Conservation (phyloP, 2,797 vertebrate species). For the Acanthurus lineatus region DNA sequence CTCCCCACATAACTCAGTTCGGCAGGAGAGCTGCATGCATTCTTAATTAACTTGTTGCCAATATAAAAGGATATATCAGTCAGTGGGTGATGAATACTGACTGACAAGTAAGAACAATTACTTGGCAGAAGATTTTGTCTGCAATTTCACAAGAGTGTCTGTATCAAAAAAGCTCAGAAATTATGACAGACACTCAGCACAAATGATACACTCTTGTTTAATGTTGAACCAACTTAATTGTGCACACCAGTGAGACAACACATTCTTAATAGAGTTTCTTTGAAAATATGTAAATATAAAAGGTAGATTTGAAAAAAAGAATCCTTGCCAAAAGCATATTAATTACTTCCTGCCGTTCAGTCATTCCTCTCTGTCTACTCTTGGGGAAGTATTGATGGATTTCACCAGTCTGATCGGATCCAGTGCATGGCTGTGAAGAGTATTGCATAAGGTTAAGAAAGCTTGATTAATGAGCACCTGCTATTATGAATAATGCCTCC, state of each 20-base stretch:
- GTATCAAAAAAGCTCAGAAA: not conserved
- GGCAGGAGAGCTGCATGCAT: slow-evolving; percentile 22
- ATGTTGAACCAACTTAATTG: not conserved
- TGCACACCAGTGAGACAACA: not conserved
- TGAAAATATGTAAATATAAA: slow-evolving; percentile 8
- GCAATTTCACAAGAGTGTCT: slow-evolving; percentile 23
- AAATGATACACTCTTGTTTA: not conserved
- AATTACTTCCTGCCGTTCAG: slow-evolving; percentile 33
- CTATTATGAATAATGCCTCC: not conserved
- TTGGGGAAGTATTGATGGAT: slow-evolving; percentile 52
- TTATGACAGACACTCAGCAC: not conserved
- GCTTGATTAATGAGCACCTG: slow-evolving; percentile 10
- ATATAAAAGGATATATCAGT: slow-evolving; percentile 45
- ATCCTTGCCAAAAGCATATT: slow-evolving; percentile 33
- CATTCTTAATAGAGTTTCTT: not conserved
- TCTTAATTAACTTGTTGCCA: slow-evolving; percentile 40
- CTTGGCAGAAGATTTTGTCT: slow-evolving; percentile 5
- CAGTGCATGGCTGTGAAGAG: slow-evolving; percentile 6
- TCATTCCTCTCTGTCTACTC: slow-evolving; percentile 27
- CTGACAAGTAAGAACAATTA: slow-evolving; percentile 7
- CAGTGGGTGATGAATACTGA: slow-evolving; percentile 22
- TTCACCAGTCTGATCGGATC: slow-evolving; percentile 26
- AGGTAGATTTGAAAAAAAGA: not conserved
- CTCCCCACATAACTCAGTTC: slow-evolving; percentile 42
- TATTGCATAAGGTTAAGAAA: not conserved